phyloP scores from a whole-genome alignment of 2,797 vertebrate species.

The Anabas testudineus region DNA sequence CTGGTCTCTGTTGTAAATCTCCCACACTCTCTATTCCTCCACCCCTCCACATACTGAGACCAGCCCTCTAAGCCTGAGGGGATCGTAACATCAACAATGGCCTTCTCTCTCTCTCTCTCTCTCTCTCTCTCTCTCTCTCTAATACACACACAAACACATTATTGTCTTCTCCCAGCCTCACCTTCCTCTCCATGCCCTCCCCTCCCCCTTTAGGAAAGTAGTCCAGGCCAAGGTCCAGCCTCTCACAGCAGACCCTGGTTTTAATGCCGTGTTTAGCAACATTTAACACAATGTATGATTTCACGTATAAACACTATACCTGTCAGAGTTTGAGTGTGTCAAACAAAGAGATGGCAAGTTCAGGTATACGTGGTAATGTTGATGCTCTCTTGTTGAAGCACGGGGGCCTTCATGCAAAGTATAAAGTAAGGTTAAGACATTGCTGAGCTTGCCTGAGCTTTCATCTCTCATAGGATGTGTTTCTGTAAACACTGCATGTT shows the following conservation, averaged over 20 bases:
- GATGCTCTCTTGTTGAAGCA: slow-evolving; percentile 17
- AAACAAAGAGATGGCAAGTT: slow-evolving; percentile 6
- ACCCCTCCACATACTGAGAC: slow-evolving; percentile 41
- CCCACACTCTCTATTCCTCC: slow-evolving; percentile 40
- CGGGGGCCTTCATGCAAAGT: slow-evolving; percentile 20
- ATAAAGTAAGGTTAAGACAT: slow-evolving; percentile 34
- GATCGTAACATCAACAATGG: slow-evolving; percentile 74
- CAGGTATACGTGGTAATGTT: not conserved
- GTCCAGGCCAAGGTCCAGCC: slow-evolving; percentile 60
- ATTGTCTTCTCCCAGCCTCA: slow-evolving; percentile 69
- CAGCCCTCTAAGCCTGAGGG: slow-evolving; percentile 51
- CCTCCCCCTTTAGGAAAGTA: slow-evolving; percentile 47
- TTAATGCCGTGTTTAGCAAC: slow-evolving; percentile 47
- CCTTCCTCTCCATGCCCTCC: slow-evolving; percentile 12
- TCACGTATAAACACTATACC: slow-evolving; percentile 21
- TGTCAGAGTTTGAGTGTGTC: slow-evolving; percentile 11
- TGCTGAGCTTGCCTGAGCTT: slow-evolving; percentile 52
- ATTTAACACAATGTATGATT: slow-evolving; percentile 3
- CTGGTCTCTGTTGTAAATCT: slow-evolving; percentile 66
- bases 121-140: slow-evolving; percentile 29
- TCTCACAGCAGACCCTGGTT: slow-evolving; percentile 40
- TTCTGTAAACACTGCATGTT: slow-evolving; percentile 52
- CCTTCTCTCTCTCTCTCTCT: slow-evolving; percentile 49
- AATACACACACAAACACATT: slow-evolving; percentile 69
- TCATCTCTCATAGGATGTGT: slow-evolving; percentile 64